These are phyloP conservation scores for Amphiprion percula DNA, from an alignment of 2,113 vertebrate genomes.

Conservation along the genomic window DNA sequence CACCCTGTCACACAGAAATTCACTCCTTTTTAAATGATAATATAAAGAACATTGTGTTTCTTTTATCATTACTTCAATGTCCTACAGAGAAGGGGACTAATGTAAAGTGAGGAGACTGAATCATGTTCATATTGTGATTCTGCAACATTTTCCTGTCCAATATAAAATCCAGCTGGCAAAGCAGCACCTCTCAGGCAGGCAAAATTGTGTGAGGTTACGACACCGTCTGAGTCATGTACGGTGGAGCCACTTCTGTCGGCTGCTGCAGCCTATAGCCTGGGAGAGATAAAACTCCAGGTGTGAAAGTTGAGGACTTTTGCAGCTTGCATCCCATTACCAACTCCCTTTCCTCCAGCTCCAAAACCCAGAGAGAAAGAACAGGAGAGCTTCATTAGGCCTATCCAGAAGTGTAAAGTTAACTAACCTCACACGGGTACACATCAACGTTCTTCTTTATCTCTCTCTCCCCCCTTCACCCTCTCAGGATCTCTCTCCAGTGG, in stretches of 20 bases:
- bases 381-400: constrained; percentile 55
- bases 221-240: constrained; percentile 1
- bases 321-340: constrained; percentile 37
- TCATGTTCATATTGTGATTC: constrained; percentile 13
- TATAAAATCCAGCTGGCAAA: constrained; percentile 5
- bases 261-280: constrained; percentile 7
- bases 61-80: too few species aligned
- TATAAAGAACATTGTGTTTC: too few species aligned
- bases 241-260: background rate
- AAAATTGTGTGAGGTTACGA: background rate
- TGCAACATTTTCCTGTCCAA: constrained; percentile 9
- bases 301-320: constrained; percentile 28
- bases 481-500: constrained; percentile 62
- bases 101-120: background rate
- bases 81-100: too few species aligned
- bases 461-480: constrained; percentile 36
- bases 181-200: background rate
- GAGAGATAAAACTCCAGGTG: constrained; percentile 36
- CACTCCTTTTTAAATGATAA: too few species aligned
- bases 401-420: constrained; percentile 59
- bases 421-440: constrained; percentile 56
- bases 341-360: constrained; percentile 26
- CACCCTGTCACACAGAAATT: too few species aligned
- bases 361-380: constrained; percentile 19
- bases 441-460: constrained; percentile 49